phyloP scores from a whole-genome alignment of 2,113 vertebrate species.

The Lethenteron camtschaticum region DNA sequence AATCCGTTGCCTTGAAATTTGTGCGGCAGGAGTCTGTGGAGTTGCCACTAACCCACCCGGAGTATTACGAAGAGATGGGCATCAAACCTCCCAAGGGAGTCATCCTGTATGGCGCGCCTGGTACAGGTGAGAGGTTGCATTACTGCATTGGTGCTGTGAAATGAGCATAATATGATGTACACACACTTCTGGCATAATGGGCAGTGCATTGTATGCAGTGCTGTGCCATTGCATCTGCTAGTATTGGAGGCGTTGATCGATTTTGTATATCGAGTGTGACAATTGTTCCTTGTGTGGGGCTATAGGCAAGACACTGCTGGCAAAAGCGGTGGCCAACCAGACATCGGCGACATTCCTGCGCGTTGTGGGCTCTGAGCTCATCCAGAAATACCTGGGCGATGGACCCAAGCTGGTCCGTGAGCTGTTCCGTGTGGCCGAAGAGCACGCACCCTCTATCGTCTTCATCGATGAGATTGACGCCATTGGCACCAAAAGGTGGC shows the following conservation, averaged over 20 bases:
- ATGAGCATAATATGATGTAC: too few species aligned
- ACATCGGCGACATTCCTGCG: slow-evolving; percentile 86
- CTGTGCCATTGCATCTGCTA: too few species aligned
- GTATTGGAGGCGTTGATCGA: too few species aligned
- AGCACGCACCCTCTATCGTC: slow-evolving; percentile 83
- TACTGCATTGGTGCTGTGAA: too few species aligned
- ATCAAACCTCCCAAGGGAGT: slow-evolving; percentile 97
- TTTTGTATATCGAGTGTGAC: too few species aligned
- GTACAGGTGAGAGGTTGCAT: slow-evolving; percentile 42
- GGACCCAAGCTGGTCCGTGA: slow-evolving; percentile 84
- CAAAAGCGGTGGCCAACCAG: slow-evolving; percentile 94
- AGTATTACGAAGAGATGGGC: slow-evolving; percentile 98
- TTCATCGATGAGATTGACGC: slow-evolving; percentile 96
- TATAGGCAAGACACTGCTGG: slow-evolving; percentile 72
- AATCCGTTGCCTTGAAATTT: slow-evolving; percentile 3
- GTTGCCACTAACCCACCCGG: slow-evolving; percentile 85
- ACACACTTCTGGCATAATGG: too few species aligned
- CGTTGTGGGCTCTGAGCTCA: slow-evolving; percentile 84
- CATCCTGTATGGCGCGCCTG: slow-evolving; percentile 78
- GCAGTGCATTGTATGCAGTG: too few species aligned
- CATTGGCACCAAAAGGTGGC: slow-evolving; percentile 82
- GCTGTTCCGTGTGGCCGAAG: slow-evolving; percentile 79
- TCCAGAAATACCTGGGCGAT: slow-evolving; percentile 87
- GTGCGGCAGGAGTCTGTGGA: slow-evolving; percentile 70
- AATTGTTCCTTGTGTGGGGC: background rate